Base-by-base conservation (phyloP, 2,797 vertebrate species). In the Pangasius sanitwongsei region DNA sequence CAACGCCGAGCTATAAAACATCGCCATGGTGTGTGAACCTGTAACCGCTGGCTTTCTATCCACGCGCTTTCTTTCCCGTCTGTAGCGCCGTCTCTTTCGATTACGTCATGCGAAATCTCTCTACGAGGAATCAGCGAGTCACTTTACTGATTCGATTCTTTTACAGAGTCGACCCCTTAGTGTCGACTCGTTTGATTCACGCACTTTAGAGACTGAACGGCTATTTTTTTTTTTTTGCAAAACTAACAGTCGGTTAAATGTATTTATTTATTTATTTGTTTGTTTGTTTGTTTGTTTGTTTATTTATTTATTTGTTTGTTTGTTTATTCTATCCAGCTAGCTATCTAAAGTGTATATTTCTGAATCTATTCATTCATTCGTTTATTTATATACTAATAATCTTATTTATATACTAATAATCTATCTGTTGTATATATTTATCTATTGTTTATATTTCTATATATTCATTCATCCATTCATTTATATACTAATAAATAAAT, bases 61-160 rank as follows among this genome's bases (percentile, higher is more conserved):
- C 20, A 31, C 41, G 61, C 84, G 16, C 4, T n/a, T 8, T 69
- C 59, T 23, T 15, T 37, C 67, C 84, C 6, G 75, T 16, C 83
- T 41, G 9, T 20, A 6, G 63, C 61, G 15, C 57, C 50, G 11
- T 50, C 95, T 95, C 92, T 81, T 74, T 89, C 94, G 92, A 93
- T 96, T 96, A 96, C 97, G 96, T 96, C 96, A 96, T 96, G 95
- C 95, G 93, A 95, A 94, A 94, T 95, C 95, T 96, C 95, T 95
- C 92, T 93, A 85, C 5, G 20, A 63, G 74, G 48, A 85, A 72
- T 72, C 67, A 67, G 48, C 63, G 50, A 72, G 84, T 72, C 84
- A 57, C n/a, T 72, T 37, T 20, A 59, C 65, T 11, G 84, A 74
- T 25, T 4, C 34, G 85, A 86, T 86, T 86, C 70, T 4, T 74